These are phyloP conservation scores for Eurystomus gularis DNA, from an alignment of 2,113 vertebrate genomes.

Conservation along the genomic window DNA sequence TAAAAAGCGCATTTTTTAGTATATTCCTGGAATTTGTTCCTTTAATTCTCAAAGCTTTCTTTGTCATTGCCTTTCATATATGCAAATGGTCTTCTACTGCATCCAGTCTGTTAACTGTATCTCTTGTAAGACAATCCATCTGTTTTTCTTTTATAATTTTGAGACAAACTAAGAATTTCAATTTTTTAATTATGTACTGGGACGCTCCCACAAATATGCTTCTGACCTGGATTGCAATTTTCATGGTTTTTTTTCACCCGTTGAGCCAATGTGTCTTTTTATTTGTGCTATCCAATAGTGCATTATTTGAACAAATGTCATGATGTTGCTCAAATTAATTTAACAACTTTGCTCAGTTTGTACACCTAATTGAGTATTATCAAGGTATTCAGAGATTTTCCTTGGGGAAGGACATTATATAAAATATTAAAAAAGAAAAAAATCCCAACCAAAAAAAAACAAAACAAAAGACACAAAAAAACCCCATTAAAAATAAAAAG, in stretches of 20 bases:
- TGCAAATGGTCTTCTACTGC: background rate
- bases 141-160: background rate
- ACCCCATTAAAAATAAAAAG: background rate
- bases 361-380: background rate
- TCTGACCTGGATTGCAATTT: background rate
- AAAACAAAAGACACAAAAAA: background rate
- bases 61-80: background rate
- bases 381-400: background rate
- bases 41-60: background rate
- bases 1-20: background rate
- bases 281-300: background rate
- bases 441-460: background rate
- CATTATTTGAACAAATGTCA: background rate
- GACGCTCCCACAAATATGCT: background rate
- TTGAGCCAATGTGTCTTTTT: background rate
- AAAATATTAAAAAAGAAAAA: background rate
- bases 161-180: background rate
- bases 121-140: background rate
- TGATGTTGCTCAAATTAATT: background rate
- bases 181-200: background rate
- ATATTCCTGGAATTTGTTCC: background rate
- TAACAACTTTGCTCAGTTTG: background rate
- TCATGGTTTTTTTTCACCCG: background rate
- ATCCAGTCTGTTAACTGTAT: background rate
- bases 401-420: background rate